These are phyloP conservation scores for Drosophila eugracilis DNA, from an alignment of 1,140 invertebrate species.

Conservation along the genomic window DNA sequence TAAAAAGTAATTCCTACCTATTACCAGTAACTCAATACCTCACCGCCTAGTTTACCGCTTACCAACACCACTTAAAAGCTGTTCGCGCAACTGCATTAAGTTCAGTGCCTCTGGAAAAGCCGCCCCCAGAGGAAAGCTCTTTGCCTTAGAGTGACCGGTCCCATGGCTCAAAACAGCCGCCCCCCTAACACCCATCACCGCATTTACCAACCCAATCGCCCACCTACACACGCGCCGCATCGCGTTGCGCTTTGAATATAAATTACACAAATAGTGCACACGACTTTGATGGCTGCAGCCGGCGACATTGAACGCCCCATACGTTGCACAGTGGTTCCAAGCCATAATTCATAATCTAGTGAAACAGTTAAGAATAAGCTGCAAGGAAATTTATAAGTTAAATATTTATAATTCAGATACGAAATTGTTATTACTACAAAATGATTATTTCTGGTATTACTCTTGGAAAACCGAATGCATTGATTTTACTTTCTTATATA, in stretches of 20 bases:
- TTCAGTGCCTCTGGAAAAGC: constrained; percentile 8
- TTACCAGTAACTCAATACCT: not conserved
- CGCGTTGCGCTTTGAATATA: constrained; percentile 74
- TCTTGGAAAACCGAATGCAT: too few relatives aligned
- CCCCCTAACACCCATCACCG: constrained; percentile 12
- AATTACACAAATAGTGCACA: constrained; percentile 78
- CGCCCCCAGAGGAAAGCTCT: constrained; percentile 16
- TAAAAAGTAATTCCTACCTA: not conserved
- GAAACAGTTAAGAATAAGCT: too few relatives aligned
- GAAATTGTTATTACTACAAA: too few relatives aligned
- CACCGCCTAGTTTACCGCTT: not conserved
- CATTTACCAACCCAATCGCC: not conserved
- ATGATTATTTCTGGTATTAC: too few relatives aligned
- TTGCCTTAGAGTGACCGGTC: constrained; percentile 1
- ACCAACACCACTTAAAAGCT: constrained; percentile 70
- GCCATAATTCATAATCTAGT: too few relatives aligned
- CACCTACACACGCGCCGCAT: constrained; percentile 41
- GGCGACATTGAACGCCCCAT: constrained; percentile 24
- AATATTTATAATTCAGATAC: too few relatives aligned
- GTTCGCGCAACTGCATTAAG: constrained; percentile 43
- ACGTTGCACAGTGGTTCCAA: constrained; percentile 16
- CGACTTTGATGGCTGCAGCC: constrained; percentile 62
- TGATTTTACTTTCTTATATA: too few relatives aligned
- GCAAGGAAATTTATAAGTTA: too few relatives aligned
- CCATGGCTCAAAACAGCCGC: constrained; percentile 8